Evolutionary conservation across 2,113 vertebrate species (phyloP), one percentile per base, ranked within the genome.

Genomic region (Ivindomyrus marchei): DNA sequence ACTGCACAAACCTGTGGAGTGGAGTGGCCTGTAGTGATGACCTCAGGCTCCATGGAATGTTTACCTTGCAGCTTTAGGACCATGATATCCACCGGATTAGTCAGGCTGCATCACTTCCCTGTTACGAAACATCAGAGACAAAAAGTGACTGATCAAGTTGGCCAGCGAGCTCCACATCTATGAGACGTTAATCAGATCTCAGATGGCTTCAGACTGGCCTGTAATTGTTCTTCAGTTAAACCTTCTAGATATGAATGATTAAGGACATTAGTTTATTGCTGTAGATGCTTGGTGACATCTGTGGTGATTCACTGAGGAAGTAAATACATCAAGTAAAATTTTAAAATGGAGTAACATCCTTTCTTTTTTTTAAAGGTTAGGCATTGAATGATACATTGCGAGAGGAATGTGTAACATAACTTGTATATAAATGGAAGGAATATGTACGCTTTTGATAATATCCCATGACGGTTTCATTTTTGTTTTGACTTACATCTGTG

Each of bases 1-100:
- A 36, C 62, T 88, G 31, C 27, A 15, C 70, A 39, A 52, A 89
- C 88, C 45, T 83, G 39, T 50, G 83, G 80, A 70, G 36, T 56
- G n/a, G 77, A 10, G 21, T 10, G 21, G 31, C 56, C 84, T 53
- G 19, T 88, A 70, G 27, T 36, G 47, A 80, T 85, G 89, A 91
- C 89, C 85, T 88, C 2, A 49, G 39, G 24, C 89, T 83, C 46
- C 47, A 27, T 42, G 87, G 89, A 91, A 87, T 89, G 89, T 89
- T 77, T 87, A 90, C 87, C 47, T 62, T 91, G 39, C 66, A 42
- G 50, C 42, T 88, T 88, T 88, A 88, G 49, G 53, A 17, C 11
- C 15, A 42, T 74, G 88, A 70, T 36, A 49, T 66, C 21, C 45
- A 62, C n/a, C 31, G 13, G 36, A 49, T 50, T 5, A 21, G 21